phyloP scores from a whole-genome alignment of 2,888 invertebrate species.

The Thalpophila matura region DNA sequence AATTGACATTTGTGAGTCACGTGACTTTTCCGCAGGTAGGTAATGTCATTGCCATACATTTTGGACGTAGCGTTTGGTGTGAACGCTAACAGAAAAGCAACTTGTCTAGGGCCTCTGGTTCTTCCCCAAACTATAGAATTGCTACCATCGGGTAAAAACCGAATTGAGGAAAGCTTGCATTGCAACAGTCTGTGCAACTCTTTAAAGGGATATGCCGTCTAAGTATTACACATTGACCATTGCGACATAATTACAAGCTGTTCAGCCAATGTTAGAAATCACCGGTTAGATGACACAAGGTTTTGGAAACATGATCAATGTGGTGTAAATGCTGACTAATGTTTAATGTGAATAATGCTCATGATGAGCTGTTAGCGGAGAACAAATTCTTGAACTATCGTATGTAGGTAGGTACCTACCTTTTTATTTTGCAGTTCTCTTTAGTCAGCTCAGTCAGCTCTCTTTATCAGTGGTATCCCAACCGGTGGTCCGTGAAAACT shows the following conservation, averaged over 20 bases:
- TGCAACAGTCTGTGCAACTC: not conserved
- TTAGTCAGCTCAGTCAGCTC: too few relatives aligned
- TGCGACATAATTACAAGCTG: slow-evolving; percentile 46
- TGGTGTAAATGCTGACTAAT: slow-evolving; percentile 39
- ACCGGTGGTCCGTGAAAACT: too few relatives aligned
- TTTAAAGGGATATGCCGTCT: not conserved
- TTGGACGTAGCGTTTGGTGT: too few relatives aligned
- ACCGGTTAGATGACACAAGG: slow-evolving; percentile 36
- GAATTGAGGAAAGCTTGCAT: not conserved
- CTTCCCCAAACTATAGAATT: slow-evolving; percentile 16
- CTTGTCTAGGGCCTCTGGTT: too few relatives aligned
- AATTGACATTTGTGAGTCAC: too few relatives aligned
- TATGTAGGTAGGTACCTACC: too few relatives aligned
- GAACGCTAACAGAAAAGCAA: too few relatives aligned
- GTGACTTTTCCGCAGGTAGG: too few relatives aligned
- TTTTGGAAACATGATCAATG: slow-evolving; percentile 8
- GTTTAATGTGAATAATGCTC: slow-evolving; percentile 29
- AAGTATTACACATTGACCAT: slow-evolving; percentile 11
- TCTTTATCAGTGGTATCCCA: too few relatives aligned
- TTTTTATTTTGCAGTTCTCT: slow-evolving; percentile 15
- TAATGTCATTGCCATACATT: too few relatives aligned
- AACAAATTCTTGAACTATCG: slow-evolving; percentile 2
- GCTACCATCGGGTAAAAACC: slow-evolving; percentile 27
- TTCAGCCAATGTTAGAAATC: slow-evolving; percentile 12
- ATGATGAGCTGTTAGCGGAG: slow-evolving; percentile 8